Base-by-base conservation (phyloP, 2,113 vertebrate genomes). In the Festucalex cinctus region DNA sequence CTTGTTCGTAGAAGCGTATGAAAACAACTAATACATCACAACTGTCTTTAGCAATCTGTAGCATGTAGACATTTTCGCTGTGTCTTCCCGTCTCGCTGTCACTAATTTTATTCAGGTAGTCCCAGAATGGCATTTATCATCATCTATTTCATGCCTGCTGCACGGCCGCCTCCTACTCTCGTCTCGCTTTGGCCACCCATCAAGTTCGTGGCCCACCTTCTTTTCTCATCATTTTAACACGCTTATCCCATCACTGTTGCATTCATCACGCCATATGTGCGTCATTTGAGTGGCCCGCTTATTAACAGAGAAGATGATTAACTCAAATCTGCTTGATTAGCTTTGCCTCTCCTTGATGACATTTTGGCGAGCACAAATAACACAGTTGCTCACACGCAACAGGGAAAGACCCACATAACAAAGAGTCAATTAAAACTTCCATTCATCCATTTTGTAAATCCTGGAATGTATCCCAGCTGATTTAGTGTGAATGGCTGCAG, bases 121-220 rank as follows among this genome's bases (percentile, higher is more conserved):
- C 86, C 84, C 75, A 83, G 80, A 84, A 78, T 69, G 75, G 79
- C 78, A 86, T 88, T 89, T 74, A 81, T 86, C 85, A 82, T 86
- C 71, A 90, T 87, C 78, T 71, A 66, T 73, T 63, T 71, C 56
- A 58, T n/a, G 16, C 54, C 69, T 19, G 0, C 67, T 71, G 54
- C 41, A 10, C 60, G 8, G 2, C 65, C 64, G 22, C 35, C 60
- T 60, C 56, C 41, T 26, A 37, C 63, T 70, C 61, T 54, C 63
- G 14, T 73, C 63, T 79, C 41, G 20, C 10, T 69, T 66, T 74
- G 59, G 16, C 65, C 49, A 46, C 70, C 58, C 65, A 51, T 74
- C 44, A 62, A 37, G 77, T 72, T 57, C 60, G 46, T 53, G 67
- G 66, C 56, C 79, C 61, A 32, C 66, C 57, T 28, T 7, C 56